These are phyloP conservation scores for Tragulus kanchil DNA, from an alignment of 2,113 vertebrate genomes.

Conservation along the genomic window DNA sequence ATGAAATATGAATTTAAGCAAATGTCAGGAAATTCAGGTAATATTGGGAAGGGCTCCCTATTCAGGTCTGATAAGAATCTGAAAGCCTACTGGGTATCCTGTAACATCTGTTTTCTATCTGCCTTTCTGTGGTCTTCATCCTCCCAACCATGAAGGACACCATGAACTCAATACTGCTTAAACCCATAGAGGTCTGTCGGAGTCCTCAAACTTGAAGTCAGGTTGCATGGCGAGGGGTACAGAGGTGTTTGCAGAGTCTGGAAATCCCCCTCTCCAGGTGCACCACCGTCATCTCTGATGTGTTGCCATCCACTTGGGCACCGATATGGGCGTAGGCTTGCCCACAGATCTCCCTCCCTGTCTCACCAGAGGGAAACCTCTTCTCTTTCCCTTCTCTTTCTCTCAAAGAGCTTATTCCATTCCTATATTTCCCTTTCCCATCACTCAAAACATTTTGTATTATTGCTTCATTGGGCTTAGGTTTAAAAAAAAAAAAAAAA, in stretches of 20 bases:
- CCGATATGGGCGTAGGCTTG: fast-evolving
- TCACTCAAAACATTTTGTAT: not conserved
- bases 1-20: not conserved
- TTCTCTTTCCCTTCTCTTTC: not conserved
- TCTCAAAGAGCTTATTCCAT: not conserved
- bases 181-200: not conserved
- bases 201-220: not conserved
- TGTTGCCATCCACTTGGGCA: not conserved
- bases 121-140: not conserved
- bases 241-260: not conserved
- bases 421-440: not conserved
- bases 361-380: not conserved
- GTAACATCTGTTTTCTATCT: not conserved
- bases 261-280: not conserved
- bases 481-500: not conserved
- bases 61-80: not conserved
- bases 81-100: not conserved
- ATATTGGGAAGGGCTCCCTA: not conserved
- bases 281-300: not conserved
- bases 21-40: not conserved
- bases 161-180: not conserved
- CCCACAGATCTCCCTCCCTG: not conserved
- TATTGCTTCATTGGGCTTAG: not conserved
- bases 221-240: not conserved
- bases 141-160: not conserved